Evolutionary conservation across 2,888 invertebrate species (phyloP).

Genomic region (Prosopocoilus inquinatus): DNA sequence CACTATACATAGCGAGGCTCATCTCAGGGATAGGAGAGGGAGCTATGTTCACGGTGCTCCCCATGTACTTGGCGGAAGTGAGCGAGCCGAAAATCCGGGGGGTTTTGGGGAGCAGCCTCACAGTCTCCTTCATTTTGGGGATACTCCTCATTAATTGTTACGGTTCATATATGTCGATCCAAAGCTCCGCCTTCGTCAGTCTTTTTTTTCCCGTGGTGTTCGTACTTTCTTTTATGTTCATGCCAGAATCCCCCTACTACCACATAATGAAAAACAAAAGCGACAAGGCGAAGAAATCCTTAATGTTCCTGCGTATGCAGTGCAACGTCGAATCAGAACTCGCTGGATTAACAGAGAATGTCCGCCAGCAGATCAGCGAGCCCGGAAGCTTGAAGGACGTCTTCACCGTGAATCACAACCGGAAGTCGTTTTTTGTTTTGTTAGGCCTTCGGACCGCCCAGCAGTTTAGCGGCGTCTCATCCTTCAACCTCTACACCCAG

Average conservation of each 20-base stretch:
- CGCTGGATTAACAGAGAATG: conserved; percentile 30
- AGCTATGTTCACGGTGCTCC: conserved; percentile 25
- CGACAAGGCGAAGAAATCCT: conserved; percentile 30
- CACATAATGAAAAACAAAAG: conserved; percentile 39
- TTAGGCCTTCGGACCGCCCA: conserved; percentile 50
- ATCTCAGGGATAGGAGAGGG: conserved; percentile 29
- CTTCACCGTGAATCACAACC: conserved; percentile 56
- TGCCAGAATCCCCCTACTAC: conserved; percentile 63
- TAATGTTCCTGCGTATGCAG: conserved; percentile 33
- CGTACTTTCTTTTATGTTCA: conserved; percentile 56
- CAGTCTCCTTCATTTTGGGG: conserved; percentile 32
- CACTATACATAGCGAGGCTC: conserved; percentile 21
- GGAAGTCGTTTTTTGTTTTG: conserved; percentile 61
- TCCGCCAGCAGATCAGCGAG: conserved; percentile 40
- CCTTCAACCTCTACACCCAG: conserved; percentile 37
- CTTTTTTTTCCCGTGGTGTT: conserved; percentile 58
- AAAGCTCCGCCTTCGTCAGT: conserved; percentile 56
- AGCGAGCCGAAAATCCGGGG: conserved; percentile 31
- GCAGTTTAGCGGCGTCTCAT: conserved; percentile 37
- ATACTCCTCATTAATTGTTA: conserved; percentile 49
- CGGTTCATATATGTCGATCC: conserved; percentile 58
- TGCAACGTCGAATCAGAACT: conserved; percentile 37
- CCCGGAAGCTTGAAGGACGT: conserved; percentile 55
- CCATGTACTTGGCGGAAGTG: conserved; percentile 32
- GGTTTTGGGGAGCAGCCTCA: conserved; percentile 28